A percentile compares a stretch with the other conserved stretches of the same genome.
These are phyloP conservation scores for Anarsia innoxiella DNA, from an alignment of 2,888 invertebrate genomes.

Conservation along the genomic window DNA sequence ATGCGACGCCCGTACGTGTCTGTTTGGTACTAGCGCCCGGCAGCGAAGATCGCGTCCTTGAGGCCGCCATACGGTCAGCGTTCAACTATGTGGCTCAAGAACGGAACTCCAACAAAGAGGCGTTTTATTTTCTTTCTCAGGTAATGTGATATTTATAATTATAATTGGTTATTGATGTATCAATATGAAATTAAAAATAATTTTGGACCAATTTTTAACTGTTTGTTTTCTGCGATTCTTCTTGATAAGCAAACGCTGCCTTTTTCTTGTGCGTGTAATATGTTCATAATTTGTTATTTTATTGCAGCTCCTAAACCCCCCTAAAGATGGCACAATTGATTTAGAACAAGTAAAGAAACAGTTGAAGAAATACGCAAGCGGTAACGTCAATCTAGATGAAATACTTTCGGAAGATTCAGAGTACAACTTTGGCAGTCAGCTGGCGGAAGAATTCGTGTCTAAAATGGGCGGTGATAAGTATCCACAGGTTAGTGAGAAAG, in stretches of 20 bases:
- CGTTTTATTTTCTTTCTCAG: conserved; percentile 89
- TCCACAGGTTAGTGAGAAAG: conserved; percentile 81
- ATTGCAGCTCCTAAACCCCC: conserved; percentile 45
- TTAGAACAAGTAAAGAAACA: conserved; percentile 82
- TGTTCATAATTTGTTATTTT: no score
- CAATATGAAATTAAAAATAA: no score
- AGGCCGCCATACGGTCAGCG: conserved; percentile 89
- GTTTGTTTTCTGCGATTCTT: no score
- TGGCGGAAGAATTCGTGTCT: conserved; percentile 86
- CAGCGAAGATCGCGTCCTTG: conserved; percentile 79
- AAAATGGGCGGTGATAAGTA: conserved; percentile 82
- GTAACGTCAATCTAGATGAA: conserved; percentile 79
- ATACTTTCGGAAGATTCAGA: conserved; percentile 92
- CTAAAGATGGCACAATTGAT: conserved; percentile 56
- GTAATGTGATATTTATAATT: no score
- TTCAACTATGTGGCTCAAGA: conserved; percentile 92
- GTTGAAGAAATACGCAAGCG: conserved; percentile 69
- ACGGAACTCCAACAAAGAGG: conserved; percentile 81
- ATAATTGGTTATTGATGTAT: no score
- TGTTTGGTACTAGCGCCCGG: conserved; percentile 87
- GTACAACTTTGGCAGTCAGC: conserved; percentile 90
- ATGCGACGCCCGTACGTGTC: conserved; percentile 92
- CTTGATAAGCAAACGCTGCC: no score
- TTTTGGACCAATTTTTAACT: no score
- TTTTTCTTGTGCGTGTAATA: no score